A percentile compares a stretch with the other conserved stretches of the same genome.
These are phyloP conservation scores for Podocnemis expansa DNA, from an alignment of 2,113 vertebrate genomes.

Conservation along the genomic window DNA sequence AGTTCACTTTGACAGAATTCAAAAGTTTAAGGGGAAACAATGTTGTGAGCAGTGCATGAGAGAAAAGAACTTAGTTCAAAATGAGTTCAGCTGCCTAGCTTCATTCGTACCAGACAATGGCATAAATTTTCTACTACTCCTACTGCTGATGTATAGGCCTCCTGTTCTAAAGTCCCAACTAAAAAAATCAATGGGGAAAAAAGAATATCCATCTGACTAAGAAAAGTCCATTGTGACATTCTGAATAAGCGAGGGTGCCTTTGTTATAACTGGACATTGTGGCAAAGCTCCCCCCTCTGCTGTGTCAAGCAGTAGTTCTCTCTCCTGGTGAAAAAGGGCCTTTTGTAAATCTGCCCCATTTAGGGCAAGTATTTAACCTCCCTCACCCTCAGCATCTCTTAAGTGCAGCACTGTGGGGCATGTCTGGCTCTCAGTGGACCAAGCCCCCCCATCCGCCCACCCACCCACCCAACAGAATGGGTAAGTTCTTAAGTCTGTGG, in stretches of 20 bases:
- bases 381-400: no score
- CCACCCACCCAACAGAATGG: no score
- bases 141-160: neutral
- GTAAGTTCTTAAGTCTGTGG: no score
- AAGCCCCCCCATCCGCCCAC: no score
- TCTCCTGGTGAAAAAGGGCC: no score
- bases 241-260: neutral
- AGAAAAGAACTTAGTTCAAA: constrained; percentile 22
- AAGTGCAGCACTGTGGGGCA: no score
- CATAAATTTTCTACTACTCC: neutral
- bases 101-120: neutral
- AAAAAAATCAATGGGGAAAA: neutral
- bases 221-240: neutral
- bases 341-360: no score
- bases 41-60: neutral
- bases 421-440: no score
- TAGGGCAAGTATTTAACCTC: no score
- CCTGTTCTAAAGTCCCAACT: neutral
- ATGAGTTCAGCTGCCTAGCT: neutral
- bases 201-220: neutral
- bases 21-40: neutral
- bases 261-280: neutral
- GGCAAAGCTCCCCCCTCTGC: no score
- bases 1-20: neutral
- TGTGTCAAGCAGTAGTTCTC: no score